Evolutionary conservation across 92 coral and sea anemone species (phyloP).

Genomic region (Phenganax marumi): DNA sequence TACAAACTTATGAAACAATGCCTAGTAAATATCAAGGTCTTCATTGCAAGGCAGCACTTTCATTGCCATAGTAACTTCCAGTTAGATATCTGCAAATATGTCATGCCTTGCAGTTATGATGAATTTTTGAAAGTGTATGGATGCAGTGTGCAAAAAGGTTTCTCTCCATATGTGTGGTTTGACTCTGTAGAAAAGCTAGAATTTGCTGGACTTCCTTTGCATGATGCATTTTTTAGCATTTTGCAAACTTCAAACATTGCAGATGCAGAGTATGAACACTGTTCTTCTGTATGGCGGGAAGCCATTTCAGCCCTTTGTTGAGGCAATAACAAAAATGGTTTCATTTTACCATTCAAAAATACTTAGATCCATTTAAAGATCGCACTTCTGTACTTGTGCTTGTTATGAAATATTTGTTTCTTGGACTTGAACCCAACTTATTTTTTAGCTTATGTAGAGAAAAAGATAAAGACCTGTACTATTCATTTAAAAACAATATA

Average conservation of each 20-base stretch:
- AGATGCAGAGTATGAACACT: slow-evolving; percentile 5
- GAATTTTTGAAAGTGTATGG: slow-evolving; percentile 19
- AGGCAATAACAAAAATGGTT: slow-evolving; percentile 18
- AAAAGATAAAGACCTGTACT: slow-evolving; percentile 21
- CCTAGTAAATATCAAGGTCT: no score
- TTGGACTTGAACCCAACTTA: slow-evolving; percentile 21
- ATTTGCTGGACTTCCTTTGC: background rate
- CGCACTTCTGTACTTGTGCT: slow-evolving; percentile 42
- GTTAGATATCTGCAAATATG: slow-evolving; percentile 1
- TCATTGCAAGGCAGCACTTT: no score
- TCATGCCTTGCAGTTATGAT: slow-evolving; percentile 18
- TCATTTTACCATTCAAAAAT: background rate
- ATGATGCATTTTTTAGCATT: slow-evolving; percentile 18
- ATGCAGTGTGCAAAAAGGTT: slow-evolving; percentile 12
- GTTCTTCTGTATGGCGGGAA: background rate
- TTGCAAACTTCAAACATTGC: slow-evolving; percentile 3
- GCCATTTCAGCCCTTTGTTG: slow-evolving; percentile 19
- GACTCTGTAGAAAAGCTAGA: background rate
- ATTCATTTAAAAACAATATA: slow-evolving; percentile 34
- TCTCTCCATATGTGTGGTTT: slow-evolving; percentile 22
- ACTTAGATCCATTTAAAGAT: slow-evolving; percentile 16
- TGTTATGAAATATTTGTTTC: slow-evolving; percentile 41
- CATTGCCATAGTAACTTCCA: no score
- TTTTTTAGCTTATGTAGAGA: slow-evolving; percentile 14
- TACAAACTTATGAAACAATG: no score